Evolutionary conservation across 2,113 vertebrate genomes (phyloP).

Genomic region (Heterotis niloticus): DNA sequence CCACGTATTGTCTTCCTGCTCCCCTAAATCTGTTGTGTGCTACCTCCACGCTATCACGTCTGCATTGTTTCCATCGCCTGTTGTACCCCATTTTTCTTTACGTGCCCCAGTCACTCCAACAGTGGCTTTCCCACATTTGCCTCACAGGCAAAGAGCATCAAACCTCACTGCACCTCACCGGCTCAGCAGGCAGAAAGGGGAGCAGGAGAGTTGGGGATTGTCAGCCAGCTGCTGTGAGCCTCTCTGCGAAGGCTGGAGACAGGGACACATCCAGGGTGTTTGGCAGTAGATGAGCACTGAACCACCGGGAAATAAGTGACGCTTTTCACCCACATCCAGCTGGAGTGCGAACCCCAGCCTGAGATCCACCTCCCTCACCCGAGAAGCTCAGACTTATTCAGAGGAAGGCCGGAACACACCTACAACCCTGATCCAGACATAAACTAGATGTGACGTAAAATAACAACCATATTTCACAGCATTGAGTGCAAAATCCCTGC

Average conservation of each 20-base stretch:
- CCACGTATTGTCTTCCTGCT: neutral
- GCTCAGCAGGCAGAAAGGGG: neutral
- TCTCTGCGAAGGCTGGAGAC: neutral
- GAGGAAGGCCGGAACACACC: neutral
- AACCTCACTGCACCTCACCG: neutral
- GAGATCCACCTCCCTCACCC: no score
- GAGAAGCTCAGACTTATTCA: neutral
- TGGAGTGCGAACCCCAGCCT: no score
- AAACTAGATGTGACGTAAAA: no score
- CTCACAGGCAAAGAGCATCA: neutral
- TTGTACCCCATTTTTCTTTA: neutral
- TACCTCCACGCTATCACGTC: neutral
- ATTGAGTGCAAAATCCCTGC: neutral
- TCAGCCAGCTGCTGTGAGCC: neutral
- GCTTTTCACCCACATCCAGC: no score
- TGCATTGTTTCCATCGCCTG: neutral
- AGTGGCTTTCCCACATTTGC: neutral
- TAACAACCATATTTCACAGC: no score
- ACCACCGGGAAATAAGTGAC: no score
- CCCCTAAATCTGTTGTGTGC: no score
- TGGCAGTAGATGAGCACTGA: no score
- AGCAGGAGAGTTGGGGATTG: neutral
- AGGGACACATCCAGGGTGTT: no score
- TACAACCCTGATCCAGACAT: neutral
- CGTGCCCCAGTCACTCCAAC: neutral